Percentiles rank a stretch among this genome's conserved stretches.
Conservation (phyloP, 2,113 vertebrate genomes). For the Equus przewalskii region DNA sequence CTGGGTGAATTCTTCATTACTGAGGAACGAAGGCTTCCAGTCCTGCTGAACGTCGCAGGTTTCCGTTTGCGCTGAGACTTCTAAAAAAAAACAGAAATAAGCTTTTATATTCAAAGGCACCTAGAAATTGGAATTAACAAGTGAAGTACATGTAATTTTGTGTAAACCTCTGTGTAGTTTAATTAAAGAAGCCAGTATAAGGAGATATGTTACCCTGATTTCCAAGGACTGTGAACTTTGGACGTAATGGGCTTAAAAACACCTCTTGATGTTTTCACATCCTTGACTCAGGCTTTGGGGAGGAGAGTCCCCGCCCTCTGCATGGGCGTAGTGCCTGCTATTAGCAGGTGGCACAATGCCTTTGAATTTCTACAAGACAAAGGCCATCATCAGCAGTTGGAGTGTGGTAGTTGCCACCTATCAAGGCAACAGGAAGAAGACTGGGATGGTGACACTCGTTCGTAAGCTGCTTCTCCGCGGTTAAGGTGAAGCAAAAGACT, state of each 20-base stretch:
- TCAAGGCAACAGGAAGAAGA: not conserved
- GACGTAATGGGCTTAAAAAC: not conserved
- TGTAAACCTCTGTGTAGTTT: not conserved
- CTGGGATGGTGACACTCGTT: not conserved
- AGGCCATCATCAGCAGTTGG: not conserved
- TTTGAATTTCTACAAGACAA: not conserved
- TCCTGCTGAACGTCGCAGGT: conserved; percentile 90
- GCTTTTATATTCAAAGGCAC: conserved; percentile 14
- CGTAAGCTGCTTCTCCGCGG: not conserved
- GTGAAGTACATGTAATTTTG: not conserved
- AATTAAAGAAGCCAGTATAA: conserved; percentile 1
- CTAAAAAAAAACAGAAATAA: conserved; percentile 82
- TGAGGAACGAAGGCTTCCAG: conserved; percentile 93
- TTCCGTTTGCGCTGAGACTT: conserved; percentile 90
- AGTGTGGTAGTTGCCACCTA: not conserved
- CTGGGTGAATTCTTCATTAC: conserved; percentile 92
- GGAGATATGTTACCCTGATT: not conserved
- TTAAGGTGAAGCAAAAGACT: not conserved
- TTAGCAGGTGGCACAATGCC: not conserved
- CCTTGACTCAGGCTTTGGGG: not conserved
- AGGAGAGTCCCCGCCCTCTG: not conserved
- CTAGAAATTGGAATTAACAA: not conserved
- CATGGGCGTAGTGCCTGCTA: not conserved
- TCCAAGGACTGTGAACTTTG: not conserved
- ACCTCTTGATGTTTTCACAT: not conserved